These are phyloP conservation scores for Sebastes steindachneri DNA, from an alignment of 2,797 vertebrate species.

Conservation along the genomic window DNA sequence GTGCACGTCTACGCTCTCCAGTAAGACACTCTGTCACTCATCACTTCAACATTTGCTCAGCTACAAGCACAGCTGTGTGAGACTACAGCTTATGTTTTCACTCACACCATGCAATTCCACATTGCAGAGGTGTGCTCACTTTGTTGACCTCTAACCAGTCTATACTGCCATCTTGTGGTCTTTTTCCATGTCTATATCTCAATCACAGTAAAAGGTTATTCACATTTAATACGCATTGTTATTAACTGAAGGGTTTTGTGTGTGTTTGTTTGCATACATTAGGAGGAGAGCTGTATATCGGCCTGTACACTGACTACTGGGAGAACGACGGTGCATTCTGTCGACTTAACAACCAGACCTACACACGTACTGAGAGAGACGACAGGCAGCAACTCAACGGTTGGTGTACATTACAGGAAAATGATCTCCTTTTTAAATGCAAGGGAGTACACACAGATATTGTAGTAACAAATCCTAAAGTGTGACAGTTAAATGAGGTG, in stretches of 20 bases:
- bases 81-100: not conserved
- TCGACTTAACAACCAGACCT: constrained; percentile 85
- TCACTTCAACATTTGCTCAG: not conserved
- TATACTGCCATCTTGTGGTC: constrained; percentile 86
- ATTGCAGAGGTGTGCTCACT: not conserved
- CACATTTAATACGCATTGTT: not conserved
- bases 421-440: not conserved
- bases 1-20: constrained; percentile 71
- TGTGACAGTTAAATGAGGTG: not conserved
- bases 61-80: not conserved
- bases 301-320: constrained; percentile 97
- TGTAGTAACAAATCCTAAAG: not conserved
- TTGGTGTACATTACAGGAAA: constrained; percentile 62
- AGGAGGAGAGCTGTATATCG: constrained; percentile 92
- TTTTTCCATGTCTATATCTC: not conserved
- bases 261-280: constrained; percentile 13
- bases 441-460: not conserved
- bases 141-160: not conserved
- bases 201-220: not conserved
- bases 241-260: not conserved
- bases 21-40: constrained; percentile 50
- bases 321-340: constrained; percentile 93
- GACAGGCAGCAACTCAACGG: constrained; percentile 91
- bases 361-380: constrained; percentile 92
- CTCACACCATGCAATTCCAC: not conserved